Base-by-base conservation (phyloP, 2,888 invertebrate species). In the Piscicola geometra region DNA sequence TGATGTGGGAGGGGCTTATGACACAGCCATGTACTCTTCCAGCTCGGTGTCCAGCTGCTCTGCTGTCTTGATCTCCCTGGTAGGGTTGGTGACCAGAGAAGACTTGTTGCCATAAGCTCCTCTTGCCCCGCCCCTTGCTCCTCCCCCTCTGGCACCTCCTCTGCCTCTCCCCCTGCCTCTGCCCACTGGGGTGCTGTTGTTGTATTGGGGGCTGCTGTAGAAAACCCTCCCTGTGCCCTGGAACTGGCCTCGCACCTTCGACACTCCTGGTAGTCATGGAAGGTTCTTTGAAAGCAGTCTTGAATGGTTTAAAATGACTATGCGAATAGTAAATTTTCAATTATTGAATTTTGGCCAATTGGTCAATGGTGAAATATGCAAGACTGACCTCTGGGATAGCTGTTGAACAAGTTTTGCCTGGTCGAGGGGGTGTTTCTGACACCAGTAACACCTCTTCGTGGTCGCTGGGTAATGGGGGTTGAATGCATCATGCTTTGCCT, bases 141-240 rank as follows among this genome's bases (percentile, higher is more conserved):
- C 15, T 15, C 70, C 36, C 3, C 41, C 25, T 41, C 70, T 41
- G 21, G 2, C 15, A 25, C 70, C 36, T 21, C 70, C 47, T 41
- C 70, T 70, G 21, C 41, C 47, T 41, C 70, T 70, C 41, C 70
- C 47, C 41, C 70, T 9, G 28, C 70, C 36, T 28, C 70, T 41
- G 2, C 36, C n/a, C 21, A 2, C 33, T 68, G 30, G 21, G 33
- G 3, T 9, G 28, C 28, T 64, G 64, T 64, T 25, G 28, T 9
- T 64, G 64, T 64, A 9, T 3, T 18, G 64, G 12, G 21, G n/a
- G n/a, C n/a, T 56, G 60, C n/a, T 56, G 60, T 56, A 56, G 60
- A 56, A 25, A 25, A 25, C n/a, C n/a, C 25, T 56, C 15, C 25
- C 25, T 56, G 25, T 15, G 9, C 60, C 25, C 15, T 5, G 15